phyloP scores from a whole-genome alignment of 2,888 invertebrate genomes.

The Phengaris arion region DNA sequence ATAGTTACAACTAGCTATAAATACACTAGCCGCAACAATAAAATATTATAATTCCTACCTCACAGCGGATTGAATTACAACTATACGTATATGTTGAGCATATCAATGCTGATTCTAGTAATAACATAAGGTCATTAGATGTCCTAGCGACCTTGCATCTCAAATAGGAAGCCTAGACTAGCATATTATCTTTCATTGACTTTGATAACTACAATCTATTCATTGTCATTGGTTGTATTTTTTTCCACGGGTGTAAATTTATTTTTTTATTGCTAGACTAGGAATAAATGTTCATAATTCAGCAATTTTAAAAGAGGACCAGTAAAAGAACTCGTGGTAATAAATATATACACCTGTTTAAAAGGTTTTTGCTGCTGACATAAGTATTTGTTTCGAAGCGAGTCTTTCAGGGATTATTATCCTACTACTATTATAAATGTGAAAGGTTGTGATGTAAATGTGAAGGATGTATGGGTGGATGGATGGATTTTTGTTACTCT shows the following conservation, averaged over 20 bases:
- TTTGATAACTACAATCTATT: slow-evolving; percentile 40
- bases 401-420: no score
- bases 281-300: not conserved
- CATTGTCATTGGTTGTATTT: slow-evolving; percentile 32
- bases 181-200: slow-evolving; percentile 41
- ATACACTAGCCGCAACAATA: slow-evolving; percentile 10
- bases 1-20: slow-evolving; percentile 9
- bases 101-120: slow-evolving; percentile 29
- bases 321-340: no score
- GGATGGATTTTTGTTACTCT: no score
- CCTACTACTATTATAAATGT: no score
- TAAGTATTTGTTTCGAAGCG: no score
- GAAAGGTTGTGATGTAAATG: no score
- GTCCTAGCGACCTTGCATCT: slow-evolving; percentile 42
- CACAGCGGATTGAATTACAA: not conserved
- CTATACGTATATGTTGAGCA: slow-evolving; percentile 9
- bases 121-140: slow-evolving; percentile 31
- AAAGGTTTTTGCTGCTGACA: no score
- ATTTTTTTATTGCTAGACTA: not conserved
- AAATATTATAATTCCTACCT: not conserved
- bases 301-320: no score
- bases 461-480: no score
- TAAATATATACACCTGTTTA: no score
- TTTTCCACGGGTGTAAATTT: not conserved
- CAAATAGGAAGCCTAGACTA: slow-evolving; percentile 43